Conservation (phyloP, 2,888 invertebrate genomes). For the Calliphora vomitoria region DNA sequence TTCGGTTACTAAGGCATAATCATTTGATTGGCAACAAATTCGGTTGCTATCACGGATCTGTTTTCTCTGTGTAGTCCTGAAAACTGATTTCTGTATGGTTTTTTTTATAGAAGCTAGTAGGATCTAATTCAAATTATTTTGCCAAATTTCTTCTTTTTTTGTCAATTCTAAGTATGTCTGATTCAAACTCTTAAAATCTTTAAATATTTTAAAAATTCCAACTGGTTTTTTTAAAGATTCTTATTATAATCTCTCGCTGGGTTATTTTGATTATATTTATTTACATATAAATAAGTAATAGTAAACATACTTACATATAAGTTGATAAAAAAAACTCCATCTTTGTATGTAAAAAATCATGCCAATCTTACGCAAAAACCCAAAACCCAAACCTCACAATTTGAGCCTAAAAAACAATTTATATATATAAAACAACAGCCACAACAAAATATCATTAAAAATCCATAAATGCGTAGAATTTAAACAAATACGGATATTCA, state of each 20-base stretch:
- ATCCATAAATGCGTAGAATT: slow-evolving; percentile 54
- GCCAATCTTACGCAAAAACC: slow-evolving; percentile 31
- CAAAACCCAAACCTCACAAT: slow-evolving; percentile 31
- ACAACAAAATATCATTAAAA: slow-evolving; percentile 29
- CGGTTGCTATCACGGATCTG: no score
- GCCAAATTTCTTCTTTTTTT: no score
- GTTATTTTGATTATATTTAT: not conserved
- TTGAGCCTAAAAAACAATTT: not conserved
- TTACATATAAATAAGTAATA: not conserved
- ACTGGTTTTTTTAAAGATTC: no score
- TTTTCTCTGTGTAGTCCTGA: no score
- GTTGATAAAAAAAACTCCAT: not conserved
- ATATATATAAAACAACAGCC: slow-evolving; percentile 1
- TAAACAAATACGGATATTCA: slow-evolving; percentile 19
- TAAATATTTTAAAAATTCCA: no score
- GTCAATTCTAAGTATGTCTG: no score
- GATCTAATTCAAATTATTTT: no score
- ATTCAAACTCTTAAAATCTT: no score
- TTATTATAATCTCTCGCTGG: not conserved
- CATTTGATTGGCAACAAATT: no score
- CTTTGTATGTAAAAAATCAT: slow-evolving; percentile 28
- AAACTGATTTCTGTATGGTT: no score
- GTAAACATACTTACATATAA: not conserved
- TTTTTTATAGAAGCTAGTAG: no score
- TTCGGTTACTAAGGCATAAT: no score